These are phyloP conservation scores for Plotosus lineatus DNA, from an alignment of 2,113 vertebrate genomes.

Conservation along the genomic window DNA sequence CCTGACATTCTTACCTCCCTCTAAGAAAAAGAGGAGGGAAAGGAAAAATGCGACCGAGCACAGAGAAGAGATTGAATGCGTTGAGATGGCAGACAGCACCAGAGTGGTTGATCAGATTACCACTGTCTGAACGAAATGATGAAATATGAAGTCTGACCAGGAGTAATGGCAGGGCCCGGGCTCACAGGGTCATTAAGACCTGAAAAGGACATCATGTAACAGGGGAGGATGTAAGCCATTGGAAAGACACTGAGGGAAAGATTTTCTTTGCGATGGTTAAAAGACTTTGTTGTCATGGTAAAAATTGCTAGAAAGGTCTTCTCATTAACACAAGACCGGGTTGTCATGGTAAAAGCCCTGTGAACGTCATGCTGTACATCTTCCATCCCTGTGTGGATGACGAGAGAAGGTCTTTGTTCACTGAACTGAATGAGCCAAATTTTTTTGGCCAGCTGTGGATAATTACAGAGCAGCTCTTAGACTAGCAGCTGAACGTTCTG, in stretches of 20 bases:
- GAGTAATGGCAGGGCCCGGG: background rate
- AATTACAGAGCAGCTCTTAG: conserved; percentile 36
- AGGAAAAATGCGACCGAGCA: conserved; percentile 80
- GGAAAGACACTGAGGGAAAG: background rate
- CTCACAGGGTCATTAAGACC: conserved; percentile 2
- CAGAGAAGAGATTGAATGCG: conserved; percentile 92
- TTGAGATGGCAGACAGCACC: conserved; percentile 97
- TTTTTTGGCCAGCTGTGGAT: conserved; percentile 47
- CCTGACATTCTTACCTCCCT: conserved; percentile 96
- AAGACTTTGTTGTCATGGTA: conserved; percentile 47
- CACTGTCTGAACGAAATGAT: conserved; percentile 83
- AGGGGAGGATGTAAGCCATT: background rate
- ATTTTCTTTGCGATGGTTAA: conserved; percentile 3
- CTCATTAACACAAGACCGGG: conserved; percentile 3
- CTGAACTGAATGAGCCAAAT: conserved; percentile 14
- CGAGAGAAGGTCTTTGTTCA: conserved; percentile 15
- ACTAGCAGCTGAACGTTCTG: conserved; percentile 19
- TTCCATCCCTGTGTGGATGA: conserved; percentile 14
- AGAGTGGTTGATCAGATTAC: conserved; percentile 98
- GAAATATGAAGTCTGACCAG: conserved; percentile 10
- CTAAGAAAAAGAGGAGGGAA: conserved; percentile 87
- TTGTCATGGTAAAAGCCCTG: conserved; percentile 46
- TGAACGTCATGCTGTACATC: conserved; percentile 38
- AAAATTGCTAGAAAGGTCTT: conserved; percentile 32
- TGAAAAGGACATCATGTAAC: background rate